Evolutionary conservation across 2,113 vertebrate species (phyloP).

Genomic region (Syngnathoides biaculeatus): DNA sequence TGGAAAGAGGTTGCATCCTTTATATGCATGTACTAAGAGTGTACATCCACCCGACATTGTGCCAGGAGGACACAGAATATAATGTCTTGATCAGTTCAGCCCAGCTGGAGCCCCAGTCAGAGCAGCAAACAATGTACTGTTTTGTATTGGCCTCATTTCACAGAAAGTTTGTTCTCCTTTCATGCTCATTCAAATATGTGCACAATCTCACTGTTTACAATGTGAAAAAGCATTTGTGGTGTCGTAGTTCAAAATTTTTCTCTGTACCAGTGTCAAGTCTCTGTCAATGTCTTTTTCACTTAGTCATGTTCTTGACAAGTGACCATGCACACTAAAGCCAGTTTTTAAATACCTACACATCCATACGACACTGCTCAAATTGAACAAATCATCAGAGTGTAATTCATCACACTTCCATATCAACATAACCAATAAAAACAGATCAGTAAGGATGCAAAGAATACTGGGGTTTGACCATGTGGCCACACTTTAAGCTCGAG

Average conservation of each 20-base stretch:
- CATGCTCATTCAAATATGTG: neutral
- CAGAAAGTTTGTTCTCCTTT: constrained; percentile 16
- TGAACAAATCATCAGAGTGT: too few relatives aligned
- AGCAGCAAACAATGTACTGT: neutral
- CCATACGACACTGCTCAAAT: too few relatives aligned
- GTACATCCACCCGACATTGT: constrained; percentile 14
- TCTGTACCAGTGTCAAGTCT: neutral
- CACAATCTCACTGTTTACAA: neutral
- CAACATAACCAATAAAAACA: too few relatives aligned
- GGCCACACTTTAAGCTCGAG: too few relatives aligned
- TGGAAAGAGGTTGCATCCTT: neutral
- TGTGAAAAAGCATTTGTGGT: neutral
- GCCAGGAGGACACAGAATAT: neutral
- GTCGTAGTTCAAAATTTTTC: neutral
- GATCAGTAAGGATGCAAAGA: too few relatives aligned
- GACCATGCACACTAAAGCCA: too few relatives aligned
- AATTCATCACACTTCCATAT: too few relatives aligned
- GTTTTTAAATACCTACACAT: too few relatives aligned
- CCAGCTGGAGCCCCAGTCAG: constrained; percentile 28
- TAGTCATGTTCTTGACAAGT: too few relatives aligned
- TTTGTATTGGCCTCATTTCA: constrained; percentile 24
- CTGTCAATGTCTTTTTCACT: too few relatives aligned
- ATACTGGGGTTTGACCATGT: too few relatives aligned
- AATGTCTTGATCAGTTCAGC: constrained; percentile 15
- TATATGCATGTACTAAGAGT: constrained; percentile 19